Evolutionary conservation across 2,797 vertebrate species (phyloP).

Genomic region (Octomys mimax): DNA sequence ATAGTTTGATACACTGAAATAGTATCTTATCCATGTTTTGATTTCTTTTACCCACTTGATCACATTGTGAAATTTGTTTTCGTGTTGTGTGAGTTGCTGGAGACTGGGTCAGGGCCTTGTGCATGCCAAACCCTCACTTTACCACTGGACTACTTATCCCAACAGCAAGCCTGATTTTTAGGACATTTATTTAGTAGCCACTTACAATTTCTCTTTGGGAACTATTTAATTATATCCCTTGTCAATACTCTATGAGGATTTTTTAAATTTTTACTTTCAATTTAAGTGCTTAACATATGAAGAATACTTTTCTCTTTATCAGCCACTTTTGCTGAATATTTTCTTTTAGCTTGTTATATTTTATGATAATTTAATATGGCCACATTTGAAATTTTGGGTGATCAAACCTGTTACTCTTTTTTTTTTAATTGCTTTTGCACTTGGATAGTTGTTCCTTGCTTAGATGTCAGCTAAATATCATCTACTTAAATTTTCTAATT

Average conservation of each 20-base stretch:
- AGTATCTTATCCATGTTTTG: neutral
- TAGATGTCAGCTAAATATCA: neutral
- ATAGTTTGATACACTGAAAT: conserved; percentile 23
- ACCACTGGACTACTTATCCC: neutral
- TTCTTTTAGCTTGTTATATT: neutral
- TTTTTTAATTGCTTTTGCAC: conserved; percentile 24
- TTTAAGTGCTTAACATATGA: conserved; percentile 1
- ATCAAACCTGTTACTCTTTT: neutral
- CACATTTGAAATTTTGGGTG: conserved; percentile 12
- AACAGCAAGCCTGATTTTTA: neutral
- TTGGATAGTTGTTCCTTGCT: neutral
- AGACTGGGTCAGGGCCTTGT: neutral
- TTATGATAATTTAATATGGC: conserved; percentile 28
- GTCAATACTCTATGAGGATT: neutral
- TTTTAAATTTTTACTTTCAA: conserved; percentile 42
- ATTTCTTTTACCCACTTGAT: neutral
- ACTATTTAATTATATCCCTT: neutral
- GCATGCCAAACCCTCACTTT: neutral
- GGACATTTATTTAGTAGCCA: neutral
- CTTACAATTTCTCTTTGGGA: conserved; percentile 21
- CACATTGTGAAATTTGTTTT: neutral
- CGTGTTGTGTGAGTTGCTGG: neutral
- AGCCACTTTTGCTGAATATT: neutral
- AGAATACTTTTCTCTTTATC: conserved; percentile 15
- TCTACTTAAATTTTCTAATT: conserved; percentile 16